Conservation (phyloP, 1,140 invertebrate species). For the Sinella curviseta region DNA sequence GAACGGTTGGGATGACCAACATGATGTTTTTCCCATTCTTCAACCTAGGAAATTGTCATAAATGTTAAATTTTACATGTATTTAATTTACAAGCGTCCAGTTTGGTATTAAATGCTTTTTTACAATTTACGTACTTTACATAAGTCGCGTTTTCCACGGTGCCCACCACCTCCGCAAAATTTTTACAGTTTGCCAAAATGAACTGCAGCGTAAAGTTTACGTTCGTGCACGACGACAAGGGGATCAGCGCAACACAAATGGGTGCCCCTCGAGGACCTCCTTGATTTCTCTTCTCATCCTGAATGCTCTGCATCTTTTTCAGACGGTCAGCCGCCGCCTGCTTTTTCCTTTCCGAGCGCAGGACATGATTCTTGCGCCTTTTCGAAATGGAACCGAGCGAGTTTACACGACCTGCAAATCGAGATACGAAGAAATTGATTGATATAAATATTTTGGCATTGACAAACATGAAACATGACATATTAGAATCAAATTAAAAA, state of each 20-base stretch:
- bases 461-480: too few species aligned
- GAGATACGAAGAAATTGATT: too few species aligned
- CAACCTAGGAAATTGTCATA: conserved; percentile 55
- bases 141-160: conserved; percentile 28
- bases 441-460: too few species aligned
- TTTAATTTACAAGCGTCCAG: too few species aligned
- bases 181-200: conserved; percentile 37
- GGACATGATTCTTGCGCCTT: conserved; percentile 64
- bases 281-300: conserved; percentile 73
- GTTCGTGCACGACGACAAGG: conserved; percentile 70
- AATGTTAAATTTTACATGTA: too few species aligned
- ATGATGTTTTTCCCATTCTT: conserved; percentile 58
- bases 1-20: conserved; percentile 67
- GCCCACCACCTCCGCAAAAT: conserved; percentile 37
- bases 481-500: conserved; percentile 11
- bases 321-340: conserved; percentile 74
- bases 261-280: conserved; percentile 70
- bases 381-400: conserved; percentile 66
- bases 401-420: conserved; percentile 65
- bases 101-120: too few species aligned
- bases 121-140: conserved; percentile 40
- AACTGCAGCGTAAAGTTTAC: conserved; percentile 51
- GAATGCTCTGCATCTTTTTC: conserved; percentile 77
- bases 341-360: conserved; percentile 71
- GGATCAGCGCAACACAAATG: conserved; percentile 74